A percentile compares a stretch with the other conserved stretches of the same genome.
phyloP scores from a whole-genome alignment of 2,113 vertebrate genomes.

The Ciconia boyciana region DNA sequence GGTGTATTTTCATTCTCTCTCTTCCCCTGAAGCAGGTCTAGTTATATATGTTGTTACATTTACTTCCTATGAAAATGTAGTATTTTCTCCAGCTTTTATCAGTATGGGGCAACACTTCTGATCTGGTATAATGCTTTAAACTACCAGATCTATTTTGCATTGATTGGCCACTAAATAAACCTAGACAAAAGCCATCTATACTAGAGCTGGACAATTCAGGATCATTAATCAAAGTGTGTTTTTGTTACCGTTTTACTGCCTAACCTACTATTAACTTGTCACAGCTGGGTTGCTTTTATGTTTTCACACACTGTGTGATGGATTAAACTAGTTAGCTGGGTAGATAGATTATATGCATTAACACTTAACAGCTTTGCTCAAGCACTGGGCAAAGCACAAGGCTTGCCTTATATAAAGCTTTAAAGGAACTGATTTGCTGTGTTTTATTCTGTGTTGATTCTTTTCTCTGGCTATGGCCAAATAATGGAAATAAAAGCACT shows the following conservation, averaged over 20 bases:
- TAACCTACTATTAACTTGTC: slow-evolving; percentile 72
- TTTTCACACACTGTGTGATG: slow-evolving; percentile 67
- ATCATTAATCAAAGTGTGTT: slow-evolving; percentile 70
- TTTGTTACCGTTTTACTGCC: slow-evolving; percentile 66
- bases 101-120: neutral
- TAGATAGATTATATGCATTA: slow-evolving; percentile 75
- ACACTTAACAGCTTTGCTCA: slow-evolving; percentile 64
- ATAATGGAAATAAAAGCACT: slow-evolving; percentile 43
- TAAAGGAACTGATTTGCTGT: slow-evolving; percentile 21
- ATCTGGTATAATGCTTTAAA: slow-evolving; percentile 54
- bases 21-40: neutral
- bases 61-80: neutral
- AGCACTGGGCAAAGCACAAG: slow-evolving; percentile 44
- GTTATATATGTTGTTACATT: neutral
- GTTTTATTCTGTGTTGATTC: slow-evolving; percentile 32
- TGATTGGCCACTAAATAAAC: slow-evolving; percentile 69
- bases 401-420: slow-evolving; percentile 44
- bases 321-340: slow-evolving; percentile 78
- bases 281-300: slow-evolving; percentile 68
- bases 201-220: slow-evolving; percentile 34
- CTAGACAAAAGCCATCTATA: slow-evolving; percentile 55
- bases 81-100: neutral
- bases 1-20: neutral
- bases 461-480: slow-evolving; percentile 9
- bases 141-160: slow-evolving; percentile 65